Base-by-base conservation (phyloP, 2,888 invertebrate species). In the Zele albiditarsus region DNA sequence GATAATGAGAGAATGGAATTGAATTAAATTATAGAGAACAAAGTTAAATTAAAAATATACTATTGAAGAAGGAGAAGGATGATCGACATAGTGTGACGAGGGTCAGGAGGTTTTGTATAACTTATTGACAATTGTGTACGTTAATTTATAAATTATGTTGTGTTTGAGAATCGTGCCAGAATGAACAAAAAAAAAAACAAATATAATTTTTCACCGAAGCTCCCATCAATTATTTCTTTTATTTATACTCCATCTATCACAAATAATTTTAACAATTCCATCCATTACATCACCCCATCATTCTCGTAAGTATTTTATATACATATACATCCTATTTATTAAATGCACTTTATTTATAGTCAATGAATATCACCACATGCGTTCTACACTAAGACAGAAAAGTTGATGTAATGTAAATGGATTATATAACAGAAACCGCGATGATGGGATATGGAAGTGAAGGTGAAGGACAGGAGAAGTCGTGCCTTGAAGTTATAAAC, bases 71-170 rank as follows among this genome's bases (percentile, higher is more conserved):
- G 27, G 46, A n/a, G 33, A 57, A 57, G 49, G 63, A 63, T n/a
- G n/a, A 60, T 65, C 42, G 58, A 66, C 5, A 38, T 5, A 25
- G 27, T 33, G 16, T 31, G 46, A 38, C 69, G 67, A 46, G 20
- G 12, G 16, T 28, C 31, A 62, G 33, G 60, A 74, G 77, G 79
- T 73, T 82, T 81, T 84, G 81, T 85, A 82, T 85, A 85, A 85
- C 84, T 85, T 85, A 85, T 85, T 85, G 80, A 79, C 82, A 84
- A 87, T 86, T 87, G 87, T 87, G 87, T 89, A 89, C 85, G 88
- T 88, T 88, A 88, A 89, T 88, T 89, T 88, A 87, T 89, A 88
- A 88, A 87, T 87, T 87, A 88, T 88, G 88, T 89, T 88, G 88
- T 88, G 86, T 87, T 88, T 85, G 84, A 84, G 81, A 88, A 84